A percentile compares a stretch with the other conserved stretches of the same genome.
Conservation (phyloP, 2,888 invertebrate genomes). For the Epistrophe eligans region DNA sequence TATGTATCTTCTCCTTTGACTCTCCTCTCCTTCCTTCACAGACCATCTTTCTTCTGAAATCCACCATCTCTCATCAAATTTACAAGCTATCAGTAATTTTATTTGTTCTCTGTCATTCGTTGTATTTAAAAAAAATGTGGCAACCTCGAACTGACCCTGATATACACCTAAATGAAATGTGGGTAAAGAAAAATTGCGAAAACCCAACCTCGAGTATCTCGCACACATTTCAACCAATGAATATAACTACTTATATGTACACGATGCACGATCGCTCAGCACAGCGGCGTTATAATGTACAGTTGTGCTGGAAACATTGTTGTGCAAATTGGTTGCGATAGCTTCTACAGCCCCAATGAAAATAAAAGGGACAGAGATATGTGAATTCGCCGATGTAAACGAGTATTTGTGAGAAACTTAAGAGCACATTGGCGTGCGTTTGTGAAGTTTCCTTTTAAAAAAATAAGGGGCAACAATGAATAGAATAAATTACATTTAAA, state of each 20-base stretch:
- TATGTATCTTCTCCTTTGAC: slow-evolving; percentile 30
- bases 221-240: slow-evolving; percentile 39
- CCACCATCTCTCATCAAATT: slow-evolving; percentile 20
- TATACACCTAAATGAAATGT: slow-evolving; percentile 77
- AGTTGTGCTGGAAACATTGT: slow-evolving; percentile 55
- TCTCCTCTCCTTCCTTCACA: neutral
- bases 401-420: slow-evolving; percentile 36
- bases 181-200: slow-evolving; percentile 77
- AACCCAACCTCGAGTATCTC: slow-evolving; percentile 72
- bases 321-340: slow-evolving; percentile 73
- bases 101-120: slow-evolving; percentile 63
- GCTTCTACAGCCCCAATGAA: slow-evolving; percentile 72
- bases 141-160: slow-evolving; percentile 84
- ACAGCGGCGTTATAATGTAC: slow-evolving; percentile 1
- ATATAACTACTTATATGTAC: neutral
- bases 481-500: slow-evolving; percentile 18
- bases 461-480: slow-evolving; percentile 16
- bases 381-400: slow-evolving; percentile 18
- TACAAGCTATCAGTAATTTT: slow-evolving; percentile 54
- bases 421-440: slow-evolving; percentile 57
- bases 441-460: neutral
- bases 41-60: neutral
- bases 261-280: slow-evolving; percentile 12
- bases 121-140: slow-evolving; percentile 77
- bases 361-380: slow-evolving; percentile 30